phyloP scores from a whole-genome alignment of 2,113 vertebrate genomes.

The Corythornis cristatus region DNA sequence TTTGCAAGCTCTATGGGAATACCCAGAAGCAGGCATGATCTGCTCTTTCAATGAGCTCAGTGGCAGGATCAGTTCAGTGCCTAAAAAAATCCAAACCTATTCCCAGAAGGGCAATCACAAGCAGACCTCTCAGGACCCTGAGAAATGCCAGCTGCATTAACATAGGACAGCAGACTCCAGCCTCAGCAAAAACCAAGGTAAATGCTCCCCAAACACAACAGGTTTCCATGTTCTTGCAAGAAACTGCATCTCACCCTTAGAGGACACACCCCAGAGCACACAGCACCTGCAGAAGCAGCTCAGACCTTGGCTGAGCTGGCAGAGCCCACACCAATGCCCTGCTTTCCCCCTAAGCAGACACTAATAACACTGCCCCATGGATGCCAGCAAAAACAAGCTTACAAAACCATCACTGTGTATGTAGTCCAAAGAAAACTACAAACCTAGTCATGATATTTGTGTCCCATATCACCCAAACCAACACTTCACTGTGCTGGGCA shows the following conservation, averaged over 20 bases:
- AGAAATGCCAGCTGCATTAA: not conserved
- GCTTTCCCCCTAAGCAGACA: not conserved
- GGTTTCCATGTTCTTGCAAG: not conserved
- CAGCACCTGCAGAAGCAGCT: not conserved
- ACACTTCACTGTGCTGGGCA: not conserved
- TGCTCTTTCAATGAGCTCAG: not conserved
- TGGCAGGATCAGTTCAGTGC: not conserved
- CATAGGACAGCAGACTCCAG: not conserved
- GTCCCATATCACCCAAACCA: not conserved
- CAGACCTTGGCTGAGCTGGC: not conserved
- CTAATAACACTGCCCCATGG: not conserved
- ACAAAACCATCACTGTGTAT: not conserved
- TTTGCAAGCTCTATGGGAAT: not conserved
- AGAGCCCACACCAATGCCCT: not conserved
- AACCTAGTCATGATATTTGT: not conserved
- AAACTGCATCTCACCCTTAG: rapidly evolving
- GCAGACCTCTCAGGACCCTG: not conserved
- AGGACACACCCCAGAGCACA: not conserved
- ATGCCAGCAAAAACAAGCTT: not conserved
- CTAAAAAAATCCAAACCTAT: not conserved
- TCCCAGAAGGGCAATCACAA: not conserved
- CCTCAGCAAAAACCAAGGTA: not conserved
- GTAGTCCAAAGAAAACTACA: not conserved
- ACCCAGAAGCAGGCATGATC: not conserved
- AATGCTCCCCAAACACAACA: not conserved